A percentile compares a stretch with the other conserved stretches of the same genome.
Conservation (phyloP, 92 coral and sea anemone genomes). For the Porites rus region DNA sequence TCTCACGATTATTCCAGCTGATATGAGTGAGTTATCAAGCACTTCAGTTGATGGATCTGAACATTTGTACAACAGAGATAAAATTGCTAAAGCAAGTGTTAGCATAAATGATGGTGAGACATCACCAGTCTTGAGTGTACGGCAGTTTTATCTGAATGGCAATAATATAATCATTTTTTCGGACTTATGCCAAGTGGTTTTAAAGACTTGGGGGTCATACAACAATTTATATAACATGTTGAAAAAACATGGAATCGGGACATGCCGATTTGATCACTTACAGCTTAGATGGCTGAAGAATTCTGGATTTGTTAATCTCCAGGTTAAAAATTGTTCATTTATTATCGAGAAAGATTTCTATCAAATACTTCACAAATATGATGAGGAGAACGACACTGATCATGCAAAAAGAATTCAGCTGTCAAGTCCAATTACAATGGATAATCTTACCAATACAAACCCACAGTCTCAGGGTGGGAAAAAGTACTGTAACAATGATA, state of each 20-base stretch:
- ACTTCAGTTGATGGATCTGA: neutral
- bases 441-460: neutral
- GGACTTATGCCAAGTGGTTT: conserved; percentile 70
- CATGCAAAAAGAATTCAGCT: conserved; percentile 55
- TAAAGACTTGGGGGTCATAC: conserved; percentile 70
- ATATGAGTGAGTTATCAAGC: neutral
- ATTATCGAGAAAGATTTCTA: conserved; percentile 48
- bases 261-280: conserved; percentile 58
- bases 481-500: neutral
- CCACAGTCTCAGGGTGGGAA: neutral
- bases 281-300: conserved; percentile 68
- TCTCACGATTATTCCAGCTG: neutral
- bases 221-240: conserved; percentile 55
- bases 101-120: neutral
- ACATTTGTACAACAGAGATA: neutral
- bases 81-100: neutral
- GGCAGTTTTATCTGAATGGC: conserved; percentile 36
- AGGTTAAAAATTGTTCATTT: conserved; percentile 76
- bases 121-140: conserved; percentile 1
- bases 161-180: conserved; percentile 52
- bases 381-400: conserved; percentile 24
- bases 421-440: conserved; percentile 36
- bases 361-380: conserved; percentile 56
- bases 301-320: conserved; percentile 59
- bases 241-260: conserved; percentile 68